These are phyloP conservation scores for Dexiosoma caninum DNA, from an alignment of 2,888 invertebrate species.

Conservation along the genomic window DNA sequence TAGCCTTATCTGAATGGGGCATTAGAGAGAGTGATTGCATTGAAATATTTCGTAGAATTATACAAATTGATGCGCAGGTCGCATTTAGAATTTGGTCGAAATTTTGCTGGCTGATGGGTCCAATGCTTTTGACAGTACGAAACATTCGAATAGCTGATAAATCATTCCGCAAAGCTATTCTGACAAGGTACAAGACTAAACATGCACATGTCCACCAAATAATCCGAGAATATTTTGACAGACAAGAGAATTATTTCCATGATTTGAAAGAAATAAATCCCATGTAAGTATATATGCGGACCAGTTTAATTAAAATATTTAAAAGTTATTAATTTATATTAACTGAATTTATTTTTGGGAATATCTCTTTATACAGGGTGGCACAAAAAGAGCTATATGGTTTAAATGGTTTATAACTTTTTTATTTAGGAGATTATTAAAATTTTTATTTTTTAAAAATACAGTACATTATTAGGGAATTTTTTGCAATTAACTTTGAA, in stretches of 20 bases:
- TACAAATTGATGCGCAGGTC: constrained; percentile 73
- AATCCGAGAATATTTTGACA: constrained; percentile 73
- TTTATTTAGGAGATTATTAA: too few species aligned
- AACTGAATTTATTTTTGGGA: too few species aligned
- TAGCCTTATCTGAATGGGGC: constrained; percentile 87
- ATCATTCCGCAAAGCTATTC: constrained; percentile 72
- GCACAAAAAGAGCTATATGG: too few species aligned
- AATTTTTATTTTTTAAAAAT: too few species aligned
- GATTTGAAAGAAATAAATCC: constrained; percentile 50
- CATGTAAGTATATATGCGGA: constrained; percentile 66
- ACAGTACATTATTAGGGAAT: too few species aligned
- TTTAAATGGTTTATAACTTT: too few species aligned
- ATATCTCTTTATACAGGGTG: too few species aligned
- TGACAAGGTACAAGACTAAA: constrained; percentile 73
- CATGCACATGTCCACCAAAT: constrained; percentile 73
- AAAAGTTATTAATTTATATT: too few species aligned
- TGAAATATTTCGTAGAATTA: constrained; percentile 73
- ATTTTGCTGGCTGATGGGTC: constrained; percentile 78
- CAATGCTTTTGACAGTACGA: constrained; percentile 75
- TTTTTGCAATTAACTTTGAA: too few species aligned
- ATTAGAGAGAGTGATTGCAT: constrained; percentile 86
- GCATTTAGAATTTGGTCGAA: constrained; percentile 77
- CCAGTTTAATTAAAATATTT: too few species aligned
- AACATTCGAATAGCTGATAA: constrained; percentile 76
- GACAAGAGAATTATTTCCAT: constrained; percentile 71